Conservation (phyloP, 1,140 invertebrate species). For the Hycleus phaleratus region DNA sequence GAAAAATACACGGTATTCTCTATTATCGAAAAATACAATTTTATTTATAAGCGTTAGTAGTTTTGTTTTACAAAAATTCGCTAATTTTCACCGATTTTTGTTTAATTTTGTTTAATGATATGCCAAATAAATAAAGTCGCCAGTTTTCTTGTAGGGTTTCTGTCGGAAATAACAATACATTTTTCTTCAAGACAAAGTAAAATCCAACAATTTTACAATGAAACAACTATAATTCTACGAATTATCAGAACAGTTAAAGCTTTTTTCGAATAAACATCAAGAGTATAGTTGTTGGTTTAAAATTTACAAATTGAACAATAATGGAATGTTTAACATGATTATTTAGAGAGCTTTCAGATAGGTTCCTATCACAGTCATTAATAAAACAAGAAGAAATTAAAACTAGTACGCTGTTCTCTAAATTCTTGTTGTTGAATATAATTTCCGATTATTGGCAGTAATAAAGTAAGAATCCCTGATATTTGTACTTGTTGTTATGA, state of each 20-base stretch:
- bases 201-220: no score
- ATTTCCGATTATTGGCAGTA: slow-evolving; percentile 7
- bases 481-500: slow-evolving; percentile 7
- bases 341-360: slow-evolving; percentile 26
- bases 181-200: no score
- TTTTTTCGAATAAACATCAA: slow-evolving; percentile 9
- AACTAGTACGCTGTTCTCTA: slow-evolving; percentile 16
- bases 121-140: not conserved
- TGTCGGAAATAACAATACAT: not conserved
- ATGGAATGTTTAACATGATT: slow-evolving; percentile 20
- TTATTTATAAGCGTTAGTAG: slow-evolving; percentile 4
- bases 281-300: not conserved
- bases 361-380: slow-evolving; percentile 27
- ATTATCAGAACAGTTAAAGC: slow-evolving; percentile 6
- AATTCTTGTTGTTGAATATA: slow-evolving; percentile 1
- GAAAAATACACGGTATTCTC: not conserved
- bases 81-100: not conserved
- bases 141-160: not conserved
- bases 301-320: slow-evolving; percentile 1
- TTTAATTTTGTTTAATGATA: slow-evolving; percentile 3
- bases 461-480: slow-evolving; percentile 4
- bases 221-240: no score
- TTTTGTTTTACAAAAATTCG: slow-evolving; percentile 1
- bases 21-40: not conserved
- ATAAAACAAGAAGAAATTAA: no score